A percentile compares a stretch with the other conserved stretches of the same genome.
Conservation (phyloP, 2,888 invertebrate species). For the Mamestra brassicae region DNA sequence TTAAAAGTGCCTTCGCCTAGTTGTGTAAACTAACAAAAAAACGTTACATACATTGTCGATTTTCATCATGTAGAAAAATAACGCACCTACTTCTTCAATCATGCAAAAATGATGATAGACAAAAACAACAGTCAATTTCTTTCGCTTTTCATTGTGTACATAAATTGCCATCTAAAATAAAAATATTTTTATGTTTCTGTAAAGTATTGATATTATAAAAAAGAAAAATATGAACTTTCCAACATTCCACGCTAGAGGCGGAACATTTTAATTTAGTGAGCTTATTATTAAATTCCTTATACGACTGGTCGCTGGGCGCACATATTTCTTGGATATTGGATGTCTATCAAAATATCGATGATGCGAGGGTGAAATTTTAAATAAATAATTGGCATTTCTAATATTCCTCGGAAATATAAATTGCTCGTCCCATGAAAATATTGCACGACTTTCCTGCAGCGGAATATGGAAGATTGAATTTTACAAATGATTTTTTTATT, state of each 20-base stretch:
- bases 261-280: conserved; percentile 76
- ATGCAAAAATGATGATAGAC: too few relatives aligned
- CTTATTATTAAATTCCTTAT: conserved; percentile 80
- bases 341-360: conserved; percentile 59
- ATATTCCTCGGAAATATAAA: conserved; percentile 23
- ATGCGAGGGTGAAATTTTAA: conserved; percentile 59
- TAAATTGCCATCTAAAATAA: neutral
- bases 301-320: conserved; percentile 63
- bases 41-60: neutral
- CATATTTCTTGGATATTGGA: conserved; percentile 72
- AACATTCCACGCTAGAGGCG: conserved; percentile 59
- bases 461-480: neutral
- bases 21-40: neutral
- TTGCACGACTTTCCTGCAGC: neutral
- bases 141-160: neutral
- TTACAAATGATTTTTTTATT: too few relatives aligned
- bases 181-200: conserved; percentile 1
- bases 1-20: neutral
- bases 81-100: neutral
- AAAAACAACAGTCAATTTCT: neutral
- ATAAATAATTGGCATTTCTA: conserved; percentile 63
- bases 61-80: too few relatives aligned
- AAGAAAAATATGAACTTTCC: conserved; percentile 49
- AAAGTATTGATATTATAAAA: conserved; percentile 26
- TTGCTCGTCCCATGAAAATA: neutral